A percentile compares a stretch with the other conserved stretches of the same genome.
Conservation (phyloP, 64 coral and sea anemone genomes). For the Stylophora pistillata region DNA sequence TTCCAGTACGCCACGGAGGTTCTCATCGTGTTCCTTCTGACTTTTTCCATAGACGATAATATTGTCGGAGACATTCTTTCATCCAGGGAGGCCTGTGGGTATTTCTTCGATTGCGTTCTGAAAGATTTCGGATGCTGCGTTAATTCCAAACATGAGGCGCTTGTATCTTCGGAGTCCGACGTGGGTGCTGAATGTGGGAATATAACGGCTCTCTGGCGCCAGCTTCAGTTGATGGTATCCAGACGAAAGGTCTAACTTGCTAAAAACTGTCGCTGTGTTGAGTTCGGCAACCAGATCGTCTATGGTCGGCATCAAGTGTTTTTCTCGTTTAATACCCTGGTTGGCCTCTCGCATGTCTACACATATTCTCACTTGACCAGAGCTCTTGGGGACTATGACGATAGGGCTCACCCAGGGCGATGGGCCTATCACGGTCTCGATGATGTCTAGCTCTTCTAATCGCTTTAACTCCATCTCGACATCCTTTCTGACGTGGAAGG, state of each 20-base stretch:
- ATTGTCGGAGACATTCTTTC: slow-evolving; percentile 68
- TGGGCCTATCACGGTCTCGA: too few species aligned
- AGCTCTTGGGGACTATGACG: too few species aligned
- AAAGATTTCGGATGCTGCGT: slow-evolving; percentile 64
- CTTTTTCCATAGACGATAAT: slow-evolving; percentile 1
- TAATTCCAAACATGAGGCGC: slow-evolving; percentile 68
- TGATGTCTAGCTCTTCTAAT: too few species aligned
- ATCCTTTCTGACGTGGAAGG: slow-evolving; percentile 17
- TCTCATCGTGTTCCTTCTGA: slow-evolving; percentile 49
- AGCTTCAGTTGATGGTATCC: slow-evolving; percentile 72
- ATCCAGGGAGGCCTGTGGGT: slow-evolving; percentile 52
- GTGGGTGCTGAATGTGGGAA: slow-evolving; percentile 58
- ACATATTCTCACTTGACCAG: slow-evolving; percentile 50
- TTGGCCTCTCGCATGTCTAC: slow-evolving; percentile 28
- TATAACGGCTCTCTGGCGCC: slow-evolving; percentile 63
- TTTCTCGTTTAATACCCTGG: slow-evolving; percentile 52
- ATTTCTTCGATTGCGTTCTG: slow-evolving; percentile 58
- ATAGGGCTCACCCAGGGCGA: too few species aligned
- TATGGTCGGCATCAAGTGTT: slow-evolving; percentile 56
- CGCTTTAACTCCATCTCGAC: slow-evolving; percentile 14
- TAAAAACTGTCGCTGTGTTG: slow-evolving; percentile 42
- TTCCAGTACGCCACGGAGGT: slow-evolving; percentile 38
- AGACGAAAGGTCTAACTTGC: slow-evolving; percentile 68
- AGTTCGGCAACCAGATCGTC: slow-evolving; percentile 51
- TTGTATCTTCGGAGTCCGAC: slow-evolving; percentile 55